A percentile compares a stretch with the other conserved stretches of the same genome.
Conservation (phyloP, 2,113 vertebrate species). For the Pterocles burchelli region DNA sequence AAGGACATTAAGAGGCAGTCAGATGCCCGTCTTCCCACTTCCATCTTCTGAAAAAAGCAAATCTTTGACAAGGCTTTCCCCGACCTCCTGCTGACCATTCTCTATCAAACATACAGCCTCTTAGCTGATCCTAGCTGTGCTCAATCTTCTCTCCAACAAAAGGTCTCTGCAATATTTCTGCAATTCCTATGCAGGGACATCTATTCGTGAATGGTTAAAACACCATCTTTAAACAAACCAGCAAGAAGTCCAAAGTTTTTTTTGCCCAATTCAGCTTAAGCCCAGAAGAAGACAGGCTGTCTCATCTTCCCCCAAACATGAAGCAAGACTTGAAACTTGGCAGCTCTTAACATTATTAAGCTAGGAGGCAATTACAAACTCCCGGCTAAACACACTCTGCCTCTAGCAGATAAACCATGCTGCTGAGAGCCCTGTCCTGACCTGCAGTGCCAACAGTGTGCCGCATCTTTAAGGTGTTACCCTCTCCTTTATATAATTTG, state of each 20-base stretch:
- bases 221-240: not conserved
- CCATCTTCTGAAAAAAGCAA: not conserved
- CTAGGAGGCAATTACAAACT: not conserved
- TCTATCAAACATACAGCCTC: not conserved
- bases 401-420: not conserved
- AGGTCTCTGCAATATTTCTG: not conserved
- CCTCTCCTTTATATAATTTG: not conserved
- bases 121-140: not conserved
- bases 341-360: not conserved
- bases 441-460: not conserved
- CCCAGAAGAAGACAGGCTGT: not conserved
- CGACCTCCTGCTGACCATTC: not conserved
- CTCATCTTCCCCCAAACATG: not conserved
- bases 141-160: not conserved
- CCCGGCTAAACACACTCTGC: not conserved
- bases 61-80: not conserved
- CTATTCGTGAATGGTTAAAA: not conserved
- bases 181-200: not conserved
- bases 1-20: not conserved
- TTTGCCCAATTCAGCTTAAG: not conserved
- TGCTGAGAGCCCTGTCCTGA: not conserved
- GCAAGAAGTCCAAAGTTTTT: not conserved
- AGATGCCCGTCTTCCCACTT: not conserved
- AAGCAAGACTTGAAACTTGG: not conserved
- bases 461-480: rapidly evolving